Conservation (phyloP, 2,113 vertebrate genomes). For the Macroglossus sobrinus region DNA sequence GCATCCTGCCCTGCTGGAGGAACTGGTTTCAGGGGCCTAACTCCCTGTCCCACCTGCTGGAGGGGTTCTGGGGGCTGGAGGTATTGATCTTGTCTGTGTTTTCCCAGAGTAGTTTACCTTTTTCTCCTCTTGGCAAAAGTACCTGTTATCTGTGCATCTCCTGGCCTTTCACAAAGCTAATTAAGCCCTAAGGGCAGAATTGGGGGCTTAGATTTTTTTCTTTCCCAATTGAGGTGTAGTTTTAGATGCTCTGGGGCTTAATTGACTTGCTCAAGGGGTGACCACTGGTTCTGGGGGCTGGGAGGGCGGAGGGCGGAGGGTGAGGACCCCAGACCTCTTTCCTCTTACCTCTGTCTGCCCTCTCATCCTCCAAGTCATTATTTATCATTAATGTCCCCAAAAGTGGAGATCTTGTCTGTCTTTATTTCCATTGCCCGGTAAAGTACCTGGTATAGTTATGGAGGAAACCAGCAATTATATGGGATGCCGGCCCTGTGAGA, state of each 20-base stretch:
- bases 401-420: neutral
- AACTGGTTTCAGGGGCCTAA: conserved; percentile 64
- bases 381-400: neutral
- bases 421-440: neutral
- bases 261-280: neutral
- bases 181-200: conserved; percentile 41
- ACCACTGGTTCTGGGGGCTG: neutral
- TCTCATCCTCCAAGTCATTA: neutral
- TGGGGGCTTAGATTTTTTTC: neutral
- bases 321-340: neutral
- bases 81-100: neutral
- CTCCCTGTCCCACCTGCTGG: neutral
- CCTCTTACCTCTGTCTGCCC: neutral
- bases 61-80: neutral
- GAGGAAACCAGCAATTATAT: neutral
- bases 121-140: neutral
- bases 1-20: conserved; percentile 55
- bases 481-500: neutral
- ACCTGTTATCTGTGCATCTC: conserved; percentile 36
- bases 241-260: neutral
- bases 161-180: conserved; percentile 31
- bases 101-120: conserved; percentile 25
- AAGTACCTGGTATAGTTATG: neutral
- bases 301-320: neutral
- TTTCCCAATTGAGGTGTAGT: neutral